These are phyloP conservation scores for Sorex araneus DNA, from an alignment of 2,113 vertebrate genomes.

Conservation along the genomic window DNA sequence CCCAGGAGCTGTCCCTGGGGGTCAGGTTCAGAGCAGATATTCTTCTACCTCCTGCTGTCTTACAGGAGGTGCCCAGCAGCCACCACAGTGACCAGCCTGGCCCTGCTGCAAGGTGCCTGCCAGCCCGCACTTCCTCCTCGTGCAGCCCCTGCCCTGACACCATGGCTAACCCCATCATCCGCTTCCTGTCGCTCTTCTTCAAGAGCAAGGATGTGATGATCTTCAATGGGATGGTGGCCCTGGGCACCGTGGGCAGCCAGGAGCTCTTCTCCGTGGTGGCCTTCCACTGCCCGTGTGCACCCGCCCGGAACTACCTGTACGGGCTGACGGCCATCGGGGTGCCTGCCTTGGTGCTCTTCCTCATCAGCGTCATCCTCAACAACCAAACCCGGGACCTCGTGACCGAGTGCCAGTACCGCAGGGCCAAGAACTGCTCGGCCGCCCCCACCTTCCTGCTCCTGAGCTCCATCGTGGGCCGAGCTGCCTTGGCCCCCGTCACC, in stretches of 20 bases:
- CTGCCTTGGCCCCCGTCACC: slow-evolving; percentile 93
- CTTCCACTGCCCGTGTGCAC: slow-evolving; percentile 95
- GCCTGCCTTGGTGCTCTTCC: slow-evolving; percentile 93
- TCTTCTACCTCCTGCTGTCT: neutral
- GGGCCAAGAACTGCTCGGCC: slow-evolving; percentile 90
- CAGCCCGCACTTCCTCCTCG: neutral
- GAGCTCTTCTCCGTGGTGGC: slow-evolving; percentile 95
- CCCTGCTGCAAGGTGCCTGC: neutral
- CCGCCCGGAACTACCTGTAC: slow-evolving; percentile 93
- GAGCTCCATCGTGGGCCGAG: slow-evolving; percentile 92
- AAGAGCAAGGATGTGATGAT: slow-evolving; percentile 98
- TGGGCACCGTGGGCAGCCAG: slow-evolving; percentile 95
- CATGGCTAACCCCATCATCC: slow-evolving; percentile 94
- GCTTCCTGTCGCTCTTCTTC: slow-evolving; percentile 96
- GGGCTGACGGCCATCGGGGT: slow-evolving; percentile 94
- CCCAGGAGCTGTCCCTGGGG: no score
- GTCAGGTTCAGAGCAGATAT: no score
- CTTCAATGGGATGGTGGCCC: slow-evolving; percentile 95
- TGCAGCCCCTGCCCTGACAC: neutral
- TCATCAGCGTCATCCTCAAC: slow-evolving; percentile 94
- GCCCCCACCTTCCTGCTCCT: slow-evolving; percentile 92
- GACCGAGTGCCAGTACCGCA: slow-evolving; percentile 93
- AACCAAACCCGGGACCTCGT: slow-evolving; percentile 96
- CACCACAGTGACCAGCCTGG: neutral
- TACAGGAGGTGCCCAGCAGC: slow-evolving; percentile 25